Conservation (phyloP, 2,797 vertebrate species). For the Glyptemys insculpta region DNA sequence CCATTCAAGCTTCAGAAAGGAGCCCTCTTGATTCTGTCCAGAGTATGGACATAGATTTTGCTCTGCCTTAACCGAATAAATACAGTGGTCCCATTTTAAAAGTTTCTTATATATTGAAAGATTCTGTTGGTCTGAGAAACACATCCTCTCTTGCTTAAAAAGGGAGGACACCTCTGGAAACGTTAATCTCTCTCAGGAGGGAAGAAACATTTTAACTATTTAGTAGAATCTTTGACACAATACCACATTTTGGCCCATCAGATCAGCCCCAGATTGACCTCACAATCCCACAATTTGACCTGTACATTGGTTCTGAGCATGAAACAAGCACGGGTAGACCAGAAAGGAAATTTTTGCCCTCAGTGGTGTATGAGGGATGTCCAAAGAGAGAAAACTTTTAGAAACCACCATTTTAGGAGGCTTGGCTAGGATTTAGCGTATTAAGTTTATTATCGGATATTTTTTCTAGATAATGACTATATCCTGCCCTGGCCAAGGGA, state of each 20-base stretch:
- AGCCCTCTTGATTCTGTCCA: background rate
- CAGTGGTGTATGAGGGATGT: background rate
- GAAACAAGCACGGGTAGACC: fast-evolving
- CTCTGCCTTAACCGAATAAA: background rate
- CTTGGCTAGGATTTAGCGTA: background rate
- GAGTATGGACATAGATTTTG: fast-evolving
- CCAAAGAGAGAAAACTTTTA: background rate
- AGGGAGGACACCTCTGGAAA: background rate
- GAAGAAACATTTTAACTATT: background rate
- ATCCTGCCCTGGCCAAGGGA: background rate
- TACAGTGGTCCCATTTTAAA: background rate
- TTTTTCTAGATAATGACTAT: background rate
- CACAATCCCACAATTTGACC: background rate
- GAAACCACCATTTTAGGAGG: background rate
- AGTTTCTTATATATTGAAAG: background rate
- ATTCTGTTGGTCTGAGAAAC: background rate
- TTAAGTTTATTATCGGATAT: background rate
- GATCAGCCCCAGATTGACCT: background rate
- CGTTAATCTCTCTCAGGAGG: background rate
- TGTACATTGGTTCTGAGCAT: background rate
- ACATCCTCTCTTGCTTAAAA: background rate
- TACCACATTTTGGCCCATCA: background rate
- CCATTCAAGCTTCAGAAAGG: fast-evolving
- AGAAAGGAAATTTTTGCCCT: fast-evolving
- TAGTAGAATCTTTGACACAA: background rate